These are phyloP conservation scores for Chelon auratus DNA, from an alignment of 2,797 vertebrate genomes.

Conservation along the genomic window DNA sequence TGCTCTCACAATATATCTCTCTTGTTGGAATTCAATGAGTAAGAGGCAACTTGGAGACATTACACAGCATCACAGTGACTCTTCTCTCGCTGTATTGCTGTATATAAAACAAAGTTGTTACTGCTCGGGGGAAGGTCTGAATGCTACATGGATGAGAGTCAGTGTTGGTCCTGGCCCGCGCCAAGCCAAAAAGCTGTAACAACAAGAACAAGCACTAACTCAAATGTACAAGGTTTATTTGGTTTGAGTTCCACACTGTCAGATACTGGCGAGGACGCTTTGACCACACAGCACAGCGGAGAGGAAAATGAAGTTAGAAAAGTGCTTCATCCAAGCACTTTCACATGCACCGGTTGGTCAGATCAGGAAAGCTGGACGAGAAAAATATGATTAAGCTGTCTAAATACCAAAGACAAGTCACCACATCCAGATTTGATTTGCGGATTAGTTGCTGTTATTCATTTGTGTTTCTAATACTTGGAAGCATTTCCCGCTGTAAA, in stretches of 20 bases:
- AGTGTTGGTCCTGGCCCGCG: slow-evolving; percentile 56
- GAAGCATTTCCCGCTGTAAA: too few species aligned
- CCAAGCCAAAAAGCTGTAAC: slow-evolving; percentile 77
- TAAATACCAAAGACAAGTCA: slow-evolving; percentile 1
- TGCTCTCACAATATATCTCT: background rate
- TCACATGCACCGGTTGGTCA: slow-evolving; percentile 34
- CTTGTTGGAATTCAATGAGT: background rate
- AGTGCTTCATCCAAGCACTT: slow-evolving; percentile 39
- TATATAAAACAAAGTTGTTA: slow-evolving; percentile 51
- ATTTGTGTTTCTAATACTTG: too few species aligned
- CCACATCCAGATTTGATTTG: too few species aligned
- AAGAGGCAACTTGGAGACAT: slow-evolving; percentile 3
- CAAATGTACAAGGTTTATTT: slow-evolving; percentile 75
- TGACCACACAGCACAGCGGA: slow-evolving; percentile 47
- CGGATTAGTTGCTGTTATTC: too few species aligned
- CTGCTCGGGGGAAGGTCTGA: slow-evolving; percentile 52
- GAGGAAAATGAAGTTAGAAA: slow-evolving; percentile 56
- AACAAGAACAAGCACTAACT: slow-evolving; percentile 77
- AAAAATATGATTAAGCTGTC: slow-evolving; percentile 26
- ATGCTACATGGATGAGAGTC: slow-evolving; percentile 57
- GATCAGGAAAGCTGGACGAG: slow-evolving; percentile 21
- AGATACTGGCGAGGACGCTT: slow-evolving; percentile 59
- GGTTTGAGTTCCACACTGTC: slow-evolving; percentile 72
- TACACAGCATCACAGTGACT: slow-evolving; percentile 1
- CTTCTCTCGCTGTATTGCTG: slow-evolving; percentile 26